Evolutionary conservation across 2,888 invertebrate genomes (phyloP), one percentile per base, ranked within the genome.

Genomic region (Vandiemenella viatica): DNA sequence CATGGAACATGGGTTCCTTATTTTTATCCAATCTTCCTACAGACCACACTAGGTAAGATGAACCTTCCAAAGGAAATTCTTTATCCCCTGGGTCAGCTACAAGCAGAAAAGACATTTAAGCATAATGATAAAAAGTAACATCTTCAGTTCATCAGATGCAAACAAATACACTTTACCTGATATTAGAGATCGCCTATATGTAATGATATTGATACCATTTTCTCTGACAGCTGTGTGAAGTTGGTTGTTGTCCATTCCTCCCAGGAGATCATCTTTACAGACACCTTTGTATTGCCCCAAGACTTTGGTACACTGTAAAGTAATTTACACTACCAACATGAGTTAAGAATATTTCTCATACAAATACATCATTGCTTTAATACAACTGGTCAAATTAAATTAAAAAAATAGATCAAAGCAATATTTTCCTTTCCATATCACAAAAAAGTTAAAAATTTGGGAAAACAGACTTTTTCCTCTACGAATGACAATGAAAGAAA

Each of bases 261-360:
- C 90, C 2, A 89, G 75, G n/a, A 77, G 66, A 50, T 79, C 79
- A 65, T 92, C 92, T 55, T 77, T 79, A 58, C 92, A 92, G 32
- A 90, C 90, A 37, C 91, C 92, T 64, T 76, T 83, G 64, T 86
- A 84, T 58, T 79, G 82, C 1, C 88, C 91, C 58, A 90, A 70
- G 51, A 90, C 87, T 67, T 83, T 86, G 41, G 84, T 83, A 61
- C 90, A 90, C 80, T 85, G 63, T 56, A 67, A 61, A 53, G 22
- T 4, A 32, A 17, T 40, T 6, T 40, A 40, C 17, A 40, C 10
- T 18, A 40, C 16, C 10, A 40, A 15, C 10, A n/a, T 40, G 10
- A n/a, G n/a, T n/a, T n/a, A n/a, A n/a, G n/a, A n/a, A n/a, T n/a
- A n/a, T n/a, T n/a, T n/a, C n/a, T n/a, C n/a, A n/a, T n/a, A n/a